Evolutionary conservation across 2,888 invertebrate genomes (phyloP).

Genomic region (Lepas anatifera): DNA sequence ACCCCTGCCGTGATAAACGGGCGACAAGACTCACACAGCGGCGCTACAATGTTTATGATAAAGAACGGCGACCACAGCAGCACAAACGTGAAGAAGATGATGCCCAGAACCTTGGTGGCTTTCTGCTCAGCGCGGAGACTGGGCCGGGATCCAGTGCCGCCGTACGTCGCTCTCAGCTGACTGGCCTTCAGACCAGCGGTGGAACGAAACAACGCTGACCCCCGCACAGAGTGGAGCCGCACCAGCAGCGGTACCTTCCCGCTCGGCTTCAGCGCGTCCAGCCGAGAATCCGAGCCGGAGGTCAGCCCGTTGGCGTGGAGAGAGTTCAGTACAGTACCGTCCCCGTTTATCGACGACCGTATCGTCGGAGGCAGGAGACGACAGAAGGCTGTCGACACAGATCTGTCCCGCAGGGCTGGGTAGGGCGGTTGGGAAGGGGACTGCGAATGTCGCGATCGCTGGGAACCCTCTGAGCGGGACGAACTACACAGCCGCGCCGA

Average conservation of each 20-base stretch:
- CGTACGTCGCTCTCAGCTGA: constrained; percentile 20
- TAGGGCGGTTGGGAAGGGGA: too few relatives aligned
- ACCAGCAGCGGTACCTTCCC: constrained; percentile 29
- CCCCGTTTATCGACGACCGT: not conserved
- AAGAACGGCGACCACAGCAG: constrained; percentile 95
- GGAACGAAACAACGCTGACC: not conserved
- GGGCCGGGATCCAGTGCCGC: constrained; percentile 24
- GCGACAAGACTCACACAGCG: constrained; percentile 68
- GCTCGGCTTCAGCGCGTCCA: constrained; percentile 46
- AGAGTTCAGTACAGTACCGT: constrained; percentile 33
- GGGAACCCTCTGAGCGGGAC: too few relatives aligned
- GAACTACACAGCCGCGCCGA: too few relatives aligned
- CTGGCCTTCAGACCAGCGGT: constrained; percentile 18
- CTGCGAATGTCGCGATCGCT: too few relatives aligned
- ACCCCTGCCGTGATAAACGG: constrained; percentile 54
- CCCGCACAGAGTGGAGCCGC: constrained; percentile 26
- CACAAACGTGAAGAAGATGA: constrained; percentile 89
- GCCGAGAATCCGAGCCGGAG: constrained; percentile 74
- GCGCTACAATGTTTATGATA: constrained; percentile 71
- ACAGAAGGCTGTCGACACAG: too few relatives aligned
- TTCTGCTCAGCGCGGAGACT: constrained; percentile 84
- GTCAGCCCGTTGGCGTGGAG: constrained; percentile 37
- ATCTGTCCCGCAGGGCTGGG: too few relatives aligned
- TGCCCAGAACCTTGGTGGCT: constrained; percentile 83
- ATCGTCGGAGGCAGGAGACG: constrained; percentile 17